These are phyloP conservation scores for Chouioia cunea DNA, from an alignment of 2,888 invertebrate genomes.

Conservation along the genomic window DNA sequence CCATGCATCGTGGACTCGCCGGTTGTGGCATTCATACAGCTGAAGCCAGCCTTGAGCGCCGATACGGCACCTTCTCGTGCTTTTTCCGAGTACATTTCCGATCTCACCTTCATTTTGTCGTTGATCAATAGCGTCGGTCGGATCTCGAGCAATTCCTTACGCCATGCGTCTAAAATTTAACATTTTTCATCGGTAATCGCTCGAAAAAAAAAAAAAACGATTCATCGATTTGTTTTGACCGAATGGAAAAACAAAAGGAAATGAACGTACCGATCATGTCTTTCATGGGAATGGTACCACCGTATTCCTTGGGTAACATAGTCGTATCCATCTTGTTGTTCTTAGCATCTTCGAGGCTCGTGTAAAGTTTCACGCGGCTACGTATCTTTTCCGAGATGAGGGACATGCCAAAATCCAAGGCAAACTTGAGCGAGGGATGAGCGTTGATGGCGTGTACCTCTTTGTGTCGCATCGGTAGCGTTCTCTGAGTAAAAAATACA, in stretches of 20 bases:
- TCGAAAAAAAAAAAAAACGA: no score
- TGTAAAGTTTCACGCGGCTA: conserved; percentile 78
- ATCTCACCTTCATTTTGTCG: conserved; percentile 78
- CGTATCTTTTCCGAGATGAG: conserved; percentile 83
- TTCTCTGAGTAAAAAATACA: conserved; percentile 72
- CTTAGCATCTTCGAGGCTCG: conserved; percentile 73
- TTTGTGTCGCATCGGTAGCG: conserved; percentile 84
- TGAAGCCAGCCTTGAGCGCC: conserved; percentile 75
- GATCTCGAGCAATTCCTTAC: conserved; percentile 74
- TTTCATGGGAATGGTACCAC: conserved; percentile 84
- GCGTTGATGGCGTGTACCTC: conserved; percentile 83
- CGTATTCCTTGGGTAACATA: conserved; percentile 84
- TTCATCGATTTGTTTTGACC: background rate
- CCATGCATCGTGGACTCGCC: conserved; percentile 75
- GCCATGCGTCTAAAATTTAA: conserved; percentile 74
- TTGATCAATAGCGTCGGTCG: conserved; percentile 75
- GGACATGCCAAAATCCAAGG: conserved; percentile 82
- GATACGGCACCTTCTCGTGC: conserved; percentile 82
- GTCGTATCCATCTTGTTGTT: conserved; percentile 72
- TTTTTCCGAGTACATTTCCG: conserved; percentile 79
- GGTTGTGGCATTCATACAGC: conserved; percentile 73
- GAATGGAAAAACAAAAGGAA: conserved; percentile 3
- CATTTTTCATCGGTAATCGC: no score
- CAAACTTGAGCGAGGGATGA: conserved; percentile 81
- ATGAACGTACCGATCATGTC: conserved; percentile 81